Base-by-base conservation (phyloP, 2,888 invertebrate genomes). In the Bembecia ichneumoniformis region DNA sequence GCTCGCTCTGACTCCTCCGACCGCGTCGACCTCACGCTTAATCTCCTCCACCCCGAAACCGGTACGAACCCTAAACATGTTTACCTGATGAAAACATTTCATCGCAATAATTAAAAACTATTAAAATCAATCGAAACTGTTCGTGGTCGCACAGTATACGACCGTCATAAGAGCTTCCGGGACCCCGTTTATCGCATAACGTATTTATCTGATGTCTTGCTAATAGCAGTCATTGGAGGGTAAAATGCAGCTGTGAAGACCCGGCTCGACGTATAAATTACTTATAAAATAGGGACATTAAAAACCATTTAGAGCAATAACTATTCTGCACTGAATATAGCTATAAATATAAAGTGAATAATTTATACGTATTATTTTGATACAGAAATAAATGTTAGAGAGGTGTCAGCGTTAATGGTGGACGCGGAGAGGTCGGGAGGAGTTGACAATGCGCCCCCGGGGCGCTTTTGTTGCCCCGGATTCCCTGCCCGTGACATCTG, bases 291-390 rank as follows among this genome's bases (percentile, higher is more conserved):
- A 76, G 79, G 80, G 75, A 78, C 80, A 84, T 87, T 84, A 81
- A 82, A 83, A 82, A 80, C 78, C 81, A 83, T 87, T 87, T 83
- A 83, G 77, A 77, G 79, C 74, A 77, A 82, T 81, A 78, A 80
- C 82, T 79, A 75, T 81, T 76, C 73, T 73, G 65, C 65, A 66
- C 60, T 66, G 68, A 72, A 74, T 71, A 75, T 66, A 71, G 75
- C 70, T 70, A 77, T 77, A 80, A 79, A 81, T 79, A 28, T 28
- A 77, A 73, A 78, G 76, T 76, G 74, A 76, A 79, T 82, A 79
- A 80, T 75, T 80, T 77, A 76, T 70, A 69, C 66, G 73, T 71
- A 74, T 77, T 79, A 82, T 82, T 82, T 82, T 71, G 78, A 75
- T 82, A 77, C 71, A 74, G 69, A 68, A 78, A 75, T 77, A 69